These are phyloP conservation scores for Synergus japonicus DNA, from an alignment of 2,888 invertebrate species.

Conservation along the genomic window DNA sequence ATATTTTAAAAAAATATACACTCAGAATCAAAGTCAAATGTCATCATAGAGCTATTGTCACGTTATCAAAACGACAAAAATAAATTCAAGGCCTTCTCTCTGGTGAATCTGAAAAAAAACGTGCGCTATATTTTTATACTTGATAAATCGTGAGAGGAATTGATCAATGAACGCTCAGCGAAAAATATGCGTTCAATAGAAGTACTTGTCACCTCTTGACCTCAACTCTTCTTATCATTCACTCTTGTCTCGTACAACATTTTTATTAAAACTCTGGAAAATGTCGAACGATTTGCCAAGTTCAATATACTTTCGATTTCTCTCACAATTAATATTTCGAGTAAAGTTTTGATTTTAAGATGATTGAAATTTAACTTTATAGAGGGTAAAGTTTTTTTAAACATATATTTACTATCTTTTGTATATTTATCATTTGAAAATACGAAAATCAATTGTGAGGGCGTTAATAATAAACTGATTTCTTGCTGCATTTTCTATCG, in stretches of 20 bases:
- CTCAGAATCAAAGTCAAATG: background rate
- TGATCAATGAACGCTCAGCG: conserved; percentile 21
- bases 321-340: background rate
- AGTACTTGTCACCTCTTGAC: conserved; percentile 36
- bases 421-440: background rate
- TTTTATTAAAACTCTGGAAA: conserved; percentile 35
- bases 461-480: background rate
- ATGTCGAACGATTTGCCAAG: conserved; percentile 7
- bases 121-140: background rate
- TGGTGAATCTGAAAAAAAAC: background rate
- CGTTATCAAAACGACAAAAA: background rate
- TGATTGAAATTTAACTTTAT: no score
- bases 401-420: no score
- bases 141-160: background rate
- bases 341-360: no score
- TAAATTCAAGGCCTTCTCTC: background rate
- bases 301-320: conserved; percentile 35
- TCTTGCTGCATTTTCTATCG: background rate
- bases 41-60: background rate
- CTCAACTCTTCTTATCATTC: conserved; percentile 19
- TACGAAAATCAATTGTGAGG: background rate
- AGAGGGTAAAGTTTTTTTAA: no score
- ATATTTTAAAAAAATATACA: background rate
- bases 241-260: background rate
- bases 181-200: conserved; percentile 26